phyloP scores from a whole-genome alignment of 1,140 invertebrate species.

The Acromyrmex echinatior region DNA sequence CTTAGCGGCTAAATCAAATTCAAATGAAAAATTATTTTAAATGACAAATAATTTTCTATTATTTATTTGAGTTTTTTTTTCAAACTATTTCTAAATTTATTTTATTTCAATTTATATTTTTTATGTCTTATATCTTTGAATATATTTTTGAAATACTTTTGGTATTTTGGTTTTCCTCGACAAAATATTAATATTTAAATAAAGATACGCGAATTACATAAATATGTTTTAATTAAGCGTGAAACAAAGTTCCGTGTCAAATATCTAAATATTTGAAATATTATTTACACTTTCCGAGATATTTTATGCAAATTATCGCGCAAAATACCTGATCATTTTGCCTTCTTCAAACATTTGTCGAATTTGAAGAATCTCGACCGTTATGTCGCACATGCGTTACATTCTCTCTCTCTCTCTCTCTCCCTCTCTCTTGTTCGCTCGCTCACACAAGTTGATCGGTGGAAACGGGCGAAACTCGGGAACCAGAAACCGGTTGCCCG shows the following conservation, averaged over 20 bases:
- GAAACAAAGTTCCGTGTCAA: neutral
- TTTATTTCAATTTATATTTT: neutral
- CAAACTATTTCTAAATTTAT: neutral
- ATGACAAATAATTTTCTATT: neutral
- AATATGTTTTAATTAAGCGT: slow-evolving; percentile 14
- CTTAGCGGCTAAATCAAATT: neutral
- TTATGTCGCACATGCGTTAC: neutral
- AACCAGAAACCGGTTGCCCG: slow-evolving; percentile 43
- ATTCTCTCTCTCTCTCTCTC: neutral
- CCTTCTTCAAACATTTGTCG: slow-evolving; percentile 37
- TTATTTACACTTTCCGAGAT: neutral
- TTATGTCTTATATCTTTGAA: neutral
- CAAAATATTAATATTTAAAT: neutral
- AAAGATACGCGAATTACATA: neutral
- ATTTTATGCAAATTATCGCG: neutral
- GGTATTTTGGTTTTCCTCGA: neutral
- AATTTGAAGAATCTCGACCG: slow-evolving; percentile 32
- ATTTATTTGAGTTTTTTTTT: neutral
- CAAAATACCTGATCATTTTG: slow-evolving; percentile 15
- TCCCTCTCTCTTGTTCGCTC: neutral
- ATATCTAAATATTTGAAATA: slow-evolving; percentile 17
- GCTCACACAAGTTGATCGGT: neutral
- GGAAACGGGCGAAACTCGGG: neutral
- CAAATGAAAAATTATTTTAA: neutral
- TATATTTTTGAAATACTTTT: neutral